These are phyloP conservation scores for Psilopogon haemacephalus DNA, from an alignment of 2,113 vertebrate genomes.

Conservation along the genomic window DNA sequence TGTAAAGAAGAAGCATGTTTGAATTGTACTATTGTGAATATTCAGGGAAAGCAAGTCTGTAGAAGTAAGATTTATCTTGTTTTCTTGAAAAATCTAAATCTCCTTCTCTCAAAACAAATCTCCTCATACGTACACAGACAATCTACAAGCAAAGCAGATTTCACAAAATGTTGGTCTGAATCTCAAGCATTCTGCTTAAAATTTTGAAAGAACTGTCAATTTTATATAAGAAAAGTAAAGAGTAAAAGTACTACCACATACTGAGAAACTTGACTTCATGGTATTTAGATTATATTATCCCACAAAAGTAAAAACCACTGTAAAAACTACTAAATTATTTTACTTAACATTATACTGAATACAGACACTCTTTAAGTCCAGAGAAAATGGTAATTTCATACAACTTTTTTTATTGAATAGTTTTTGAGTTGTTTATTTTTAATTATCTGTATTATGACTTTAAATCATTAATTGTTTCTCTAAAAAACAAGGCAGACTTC, in stretches of 20 bases:
- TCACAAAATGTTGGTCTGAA: background rate
- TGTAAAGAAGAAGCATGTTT: background rate
- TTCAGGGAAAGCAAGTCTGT: background rate
- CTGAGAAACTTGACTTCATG: background rate
- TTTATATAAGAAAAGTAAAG: background rate
- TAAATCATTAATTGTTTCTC: slow-evolving; percentile 31
- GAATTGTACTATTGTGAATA: background rate
- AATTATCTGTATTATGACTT: background rate
- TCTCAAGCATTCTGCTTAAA: background rate
- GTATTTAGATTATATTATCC: background rate
- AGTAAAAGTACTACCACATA: background rate
- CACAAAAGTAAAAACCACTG: background rate
- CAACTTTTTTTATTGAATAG: background rate
- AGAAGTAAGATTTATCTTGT: background rate
- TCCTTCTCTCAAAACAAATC: background rate
- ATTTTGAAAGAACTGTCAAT: background rate
- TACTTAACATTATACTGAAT: background rate
- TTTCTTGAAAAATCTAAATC: background rate
- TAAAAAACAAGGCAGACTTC: background rate
- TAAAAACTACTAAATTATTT: background rate
- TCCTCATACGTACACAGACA: background rate
- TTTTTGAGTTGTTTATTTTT: slow-evolving; percentile 3
- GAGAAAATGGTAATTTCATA: background rate
- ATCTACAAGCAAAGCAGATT: background rate
- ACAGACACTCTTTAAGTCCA: background rate